Conservation (phyloP, 1,140 invertebrate genomes). For the Listronotus bonariensis region DNA sequence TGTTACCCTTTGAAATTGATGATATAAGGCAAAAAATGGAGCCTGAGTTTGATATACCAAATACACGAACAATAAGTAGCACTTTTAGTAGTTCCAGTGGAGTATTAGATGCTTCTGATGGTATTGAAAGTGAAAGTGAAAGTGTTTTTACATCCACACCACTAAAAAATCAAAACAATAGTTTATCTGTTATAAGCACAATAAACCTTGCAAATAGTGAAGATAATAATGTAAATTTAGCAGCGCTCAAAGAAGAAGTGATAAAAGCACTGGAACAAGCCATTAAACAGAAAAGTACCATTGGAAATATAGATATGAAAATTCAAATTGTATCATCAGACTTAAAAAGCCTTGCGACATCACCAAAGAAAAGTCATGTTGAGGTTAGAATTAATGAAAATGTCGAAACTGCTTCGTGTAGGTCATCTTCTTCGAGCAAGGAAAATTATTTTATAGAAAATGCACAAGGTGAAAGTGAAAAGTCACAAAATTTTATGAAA, state of each 20-base stretch:
- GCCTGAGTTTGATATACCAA: constrained; percentile 1
- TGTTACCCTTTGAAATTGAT: constrained; percentile 17
- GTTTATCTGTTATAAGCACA: constrained; percentile 4
- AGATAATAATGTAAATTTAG: constrained; percentile 16
- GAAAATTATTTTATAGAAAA: constrained; percentile 14
- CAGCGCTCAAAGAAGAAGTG: constrained; percentile 15
- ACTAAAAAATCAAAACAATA: constrained; percentile 7
- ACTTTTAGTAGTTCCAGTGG: constrained; percentile 2
- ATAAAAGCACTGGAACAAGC: constrained; percentile 26
- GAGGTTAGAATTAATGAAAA: constrained; percentile 20
- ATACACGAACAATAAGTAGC: background rate
- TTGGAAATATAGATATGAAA: constrained; percentile 31
- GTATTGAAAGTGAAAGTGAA: background rate
- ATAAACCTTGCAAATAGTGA: constrained; percentile 22
- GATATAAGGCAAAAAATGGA: constrained; percentile 19
- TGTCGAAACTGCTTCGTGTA: constrained; percentile 3
- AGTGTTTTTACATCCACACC: constrained; percentile 21
- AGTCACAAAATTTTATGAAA: background rate
- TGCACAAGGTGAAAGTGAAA: background rate
- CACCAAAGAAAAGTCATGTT: background rate
- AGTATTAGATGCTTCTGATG: background rate
- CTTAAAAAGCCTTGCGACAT: background rate
- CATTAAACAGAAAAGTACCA: constrained; percentile 14
- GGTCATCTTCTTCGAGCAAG: constrained; percentile 16
- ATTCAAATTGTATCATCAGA: constrained; percentile 22